A percentile compares a stretch with the other conserved stretches of the same genome.
Evolutionary conservation across 2,888 invertebrate species (phyloP).

Genomic region (Sabatieria punctata): DNA sequence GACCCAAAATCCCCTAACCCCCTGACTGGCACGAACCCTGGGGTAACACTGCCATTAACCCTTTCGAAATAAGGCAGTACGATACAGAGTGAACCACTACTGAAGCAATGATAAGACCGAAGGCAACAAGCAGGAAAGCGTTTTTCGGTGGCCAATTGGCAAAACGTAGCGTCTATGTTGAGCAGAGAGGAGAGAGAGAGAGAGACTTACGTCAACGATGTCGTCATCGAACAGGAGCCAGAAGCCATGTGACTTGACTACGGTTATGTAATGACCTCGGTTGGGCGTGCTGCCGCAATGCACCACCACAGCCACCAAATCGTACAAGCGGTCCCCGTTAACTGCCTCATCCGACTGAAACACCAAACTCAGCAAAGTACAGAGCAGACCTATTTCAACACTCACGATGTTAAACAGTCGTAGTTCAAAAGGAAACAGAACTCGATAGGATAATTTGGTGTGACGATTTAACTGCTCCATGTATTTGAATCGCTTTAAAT

Average conservation of each 20-base stretch:
- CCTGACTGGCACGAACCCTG: too few species aligned
- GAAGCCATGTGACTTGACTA: conserved; percentile 96
- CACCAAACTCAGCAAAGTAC: too few species aligned
- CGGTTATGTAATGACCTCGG: conserved; percentile 97
- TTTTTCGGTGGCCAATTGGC: too few species aligned
- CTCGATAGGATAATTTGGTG: conserved; percentile 95
- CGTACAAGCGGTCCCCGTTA: conserved; percentile 92
- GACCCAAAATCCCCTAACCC: too few species aligned
- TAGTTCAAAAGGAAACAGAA: conserved; percentile 93
- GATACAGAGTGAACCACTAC: too few species aligned
- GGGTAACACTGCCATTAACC: too few species aligned
- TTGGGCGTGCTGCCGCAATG: conserved; percentile 99
- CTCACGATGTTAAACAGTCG: conserved; percentile 80
- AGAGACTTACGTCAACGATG: conserved; percentile 80
- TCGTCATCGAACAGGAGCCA: conserved; percentile 99
- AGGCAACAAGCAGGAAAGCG: too few species aligned
- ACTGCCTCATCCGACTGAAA: conserved; percentile 88
- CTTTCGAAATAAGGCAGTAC: too few species aligned
- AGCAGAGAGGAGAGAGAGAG: too few species aligned
- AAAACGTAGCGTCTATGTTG: too few species aligned
- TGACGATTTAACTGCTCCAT: conserved; percentile 96
- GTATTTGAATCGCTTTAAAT: conserved; percentile 60
- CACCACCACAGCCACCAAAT: conserved; percentile 95
- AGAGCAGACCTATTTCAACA: too few species aligned
- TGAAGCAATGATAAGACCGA: too few species aligned